Evolutionary conservation across 2,888 invertebrate species (phyloP), one percentile per base, ranked within the genome.

Genomic region (Trichacis sp.): DNA sequence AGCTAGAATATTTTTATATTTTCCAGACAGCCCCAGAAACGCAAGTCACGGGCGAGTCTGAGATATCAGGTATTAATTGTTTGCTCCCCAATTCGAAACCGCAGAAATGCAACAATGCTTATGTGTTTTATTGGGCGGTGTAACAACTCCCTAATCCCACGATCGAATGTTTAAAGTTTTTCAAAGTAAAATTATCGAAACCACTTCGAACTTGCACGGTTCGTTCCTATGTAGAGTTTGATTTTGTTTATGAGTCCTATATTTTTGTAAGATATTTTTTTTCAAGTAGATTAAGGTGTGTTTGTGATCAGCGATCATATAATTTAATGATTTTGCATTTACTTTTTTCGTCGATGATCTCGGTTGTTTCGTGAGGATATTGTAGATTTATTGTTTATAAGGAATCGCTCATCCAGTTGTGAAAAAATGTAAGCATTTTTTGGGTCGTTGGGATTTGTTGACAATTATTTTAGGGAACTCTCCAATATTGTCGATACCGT

Each of bases 61-160:
- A 68, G 61, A 72, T 70, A 75, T 64, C 81, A 84, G 83, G 83
- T 84, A 84, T 74, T 72, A 74, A 73, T 72, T 70, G 77, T 72
- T 77, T 77, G 71, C 74, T 75, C 75, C 74, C 79, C 66, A 76
- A 76, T 70, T 68, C 76, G 63, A 74, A 78, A 71, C 73, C 71
- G 69, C 71, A 78, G 68, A 76, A 74, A 70, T 69, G 65, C 72
- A 75, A 72, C 70, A 73, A 77, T 70, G 73, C 74, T 70, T 77
- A 80, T 72, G 82, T 83, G 73, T 82, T 83, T 79, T 83, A 81
- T 67, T 82, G 79, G 75, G 80, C 76, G 65, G 76, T 83, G 72
- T 83, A 78, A 76, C 54, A 20, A 54, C 58, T 74, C 75, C 71
- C 57, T 63, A 56, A 58, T 68, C 55, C 60, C 46, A 33, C 59